phyloP scores from a whole-genome alignment of 1,140 invertebrate genomes.

The Agrilus planipennis region DNA sequence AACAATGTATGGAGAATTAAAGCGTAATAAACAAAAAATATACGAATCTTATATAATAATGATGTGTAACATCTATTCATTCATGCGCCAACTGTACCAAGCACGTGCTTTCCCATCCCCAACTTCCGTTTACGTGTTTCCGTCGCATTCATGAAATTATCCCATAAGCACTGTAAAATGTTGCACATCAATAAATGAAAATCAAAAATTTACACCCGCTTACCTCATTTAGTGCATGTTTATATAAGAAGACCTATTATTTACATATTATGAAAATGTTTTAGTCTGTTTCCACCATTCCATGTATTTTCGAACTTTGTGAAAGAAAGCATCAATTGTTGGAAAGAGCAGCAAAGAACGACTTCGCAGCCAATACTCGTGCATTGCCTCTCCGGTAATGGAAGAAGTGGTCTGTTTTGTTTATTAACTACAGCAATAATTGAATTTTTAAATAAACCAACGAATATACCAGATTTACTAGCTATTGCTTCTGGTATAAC shows the following conservation, averaged over 20 bases:
- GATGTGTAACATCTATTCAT: too few relatives aligned
- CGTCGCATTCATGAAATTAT: too few relatives aligned
- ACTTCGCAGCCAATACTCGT: conserved; percentile 59
- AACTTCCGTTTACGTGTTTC: too few relatives aligned
- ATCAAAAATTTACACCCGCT: too few relatives aligned
- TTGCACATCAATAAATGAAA: neutral
- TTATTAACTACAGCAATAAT: conserved; percentile 44
- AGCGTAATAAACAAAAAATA: too few relatives aligned
- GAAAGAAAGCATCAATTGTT: conserved; percentile 44
- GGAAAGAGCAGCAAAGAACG: conserved; percentile 51
- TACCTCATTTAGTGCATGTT: too few relatives aligned
- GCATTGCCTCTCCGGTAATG: conserved; percentile 54
- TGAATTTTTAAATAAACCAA: conserved; percentile 32
- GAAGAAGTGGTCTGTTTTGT: conserved; percentile 54
- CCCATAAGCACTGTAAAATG: neutral
- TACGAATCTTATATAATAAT: too few relatives aligned
- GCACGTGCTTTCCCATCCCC: too few relatives aligned
- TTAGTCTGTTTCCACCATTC: conserved; percentile 46
- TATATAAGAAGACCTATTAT: too few relatives aligned
- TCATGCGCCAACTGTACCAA: too few relatives aligned
- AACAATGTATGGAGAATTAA: too few relatives aligned
- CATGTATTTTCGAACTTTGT: conserved; percentile 44
- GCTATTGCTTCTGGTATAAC: conserved; percentile 33
- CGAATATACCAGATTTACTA: conserved; percentile 31
- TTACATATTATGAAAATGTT: too few relatives aligned